These are phyloP conservation scores for Telmatochromis brichardi DNA, from an alignment of 2,113 vertebrate species.

Conservation along the genomic window DNA sequence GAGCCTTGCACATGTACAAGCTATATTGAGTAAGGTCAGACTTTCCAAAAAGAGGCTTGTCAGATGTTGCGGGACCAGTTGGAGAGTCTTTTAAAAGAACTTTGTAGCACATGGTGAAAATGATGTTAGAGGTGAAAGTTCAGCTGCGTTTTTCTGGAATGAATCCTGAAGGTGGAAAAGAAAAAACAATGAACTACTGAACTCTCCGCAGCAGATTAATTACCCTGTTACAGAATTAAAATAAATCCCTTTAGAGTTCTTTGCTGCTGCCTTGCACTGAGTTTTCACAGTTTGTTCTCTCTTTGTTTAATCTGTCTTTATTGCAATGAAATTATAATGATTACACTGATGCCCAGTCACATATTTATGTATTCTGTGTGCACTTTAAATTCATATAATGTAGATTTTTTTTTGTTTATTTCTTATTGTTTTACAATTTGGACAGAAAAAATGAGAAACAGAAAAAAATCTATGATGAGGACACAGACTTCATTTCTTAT, in stretches of 20 bases:
- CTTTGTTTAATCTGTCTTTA: not conserved
- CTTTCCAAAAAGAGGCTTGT: not conserved
- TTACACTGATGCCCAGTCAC: not conserved
- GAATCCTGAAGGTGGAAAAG: not conserved
- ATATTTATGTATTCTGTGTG: not conserved
- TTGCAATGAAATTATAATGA: not conserved
- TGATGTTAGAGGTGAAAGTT: not conserved
- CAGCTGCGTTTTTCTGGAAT: not conserved
- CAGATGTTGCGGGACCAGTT: not conserved
- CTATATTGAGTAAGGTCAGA: not conserved
- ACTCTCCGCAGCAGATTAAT: not conserved
- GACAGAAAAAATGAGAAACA: not conserved
- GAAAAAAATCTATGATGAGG: not conserved
- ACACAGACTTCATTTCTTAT: not conserved
- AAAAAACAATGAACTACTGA: not conserved
- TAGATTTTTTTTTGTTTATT: not conserved
- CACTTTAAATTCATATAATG: not conserved
- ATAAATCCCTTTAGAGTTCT: not conserved
- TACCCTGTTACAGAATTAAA: not conserved
- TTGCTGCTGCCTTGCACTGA: not conserved
- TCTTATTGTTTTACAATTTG: not conserved
- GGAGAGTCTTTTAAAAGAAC: not conserved
- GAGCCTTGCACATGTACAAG: not conserved
- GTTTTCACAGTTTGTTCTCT: not conserved
- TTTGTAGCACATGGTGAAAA: not conserved